phyloP scores from a whole-genome alignment of 1,140 invertebrate species.

The Drosophila obscura region DNA sequence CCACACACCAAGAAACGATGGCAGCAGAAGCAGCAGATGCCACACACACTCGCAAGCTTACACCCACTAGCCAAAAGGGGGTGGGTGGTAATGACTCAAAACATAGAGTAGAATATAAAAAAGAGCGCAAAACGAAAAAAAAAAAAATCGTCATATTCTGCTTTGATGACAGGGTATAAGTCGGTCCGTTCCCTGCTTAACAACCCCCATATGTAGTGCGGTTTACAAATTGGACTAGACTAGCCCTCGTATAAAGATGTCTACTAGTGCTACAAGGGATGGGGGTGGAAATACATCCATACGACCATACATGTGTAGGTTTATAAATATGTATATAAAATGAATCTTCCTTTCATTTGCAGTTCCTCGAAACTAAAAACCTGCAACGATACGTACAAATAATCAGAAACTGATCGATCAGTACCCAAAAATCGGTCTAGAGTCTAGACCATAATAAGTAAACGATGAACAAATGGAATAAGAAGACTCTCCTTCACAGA shows the following conservation, averaged over 20 bases:
- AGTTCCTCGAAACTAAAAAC: too few species aligned
- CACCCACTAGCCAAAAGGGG: conserved; percentile 39
- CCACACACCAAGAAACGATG: conserved; percentile 16
- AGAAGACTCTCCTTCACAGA: too few species aligned
- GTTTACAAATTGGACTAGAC: conserved; percentile 57
- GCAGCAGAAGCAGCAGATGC: conserved; percentile 16
- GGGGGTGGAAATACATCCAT: conserved; percentile 42
- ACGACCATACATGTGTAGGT: conserved; percentile 22
- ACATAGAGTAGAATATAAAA: conserved; percentile 66
- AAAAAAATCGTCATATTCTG: conserved; percentile 73
- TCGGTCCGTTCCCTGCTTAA: conserved; percentile 34
- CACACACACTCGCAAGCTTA: conserved; percentile 18
- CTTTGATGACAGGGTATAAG: conserved; percentile 65
- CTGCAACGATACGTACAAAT: too few species aligned
- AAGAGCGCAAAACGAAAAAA: conserved; percentile 54
- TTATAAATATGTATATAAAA: conserved; percentile 35
- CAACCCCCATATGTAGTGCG: conserved; percentile 45
- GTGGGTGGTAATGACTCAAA: conserved; percentile 82
- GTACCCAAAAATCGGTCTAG: too few species aligned
- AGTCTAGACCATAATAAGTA: too few species aligned
- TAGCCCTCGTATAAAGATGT: conserved; percentile 36
- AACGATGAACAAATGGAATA: too few species aligned
- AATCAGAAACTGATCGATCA: too few species aligned
- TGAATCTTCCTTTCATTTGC: conserved; percentile 1
- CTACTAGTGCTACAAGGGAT: conserved; percentile 23